Conservation (phyloP, 2,888 invertebrate species). For the Beris chalybata region DNA sequence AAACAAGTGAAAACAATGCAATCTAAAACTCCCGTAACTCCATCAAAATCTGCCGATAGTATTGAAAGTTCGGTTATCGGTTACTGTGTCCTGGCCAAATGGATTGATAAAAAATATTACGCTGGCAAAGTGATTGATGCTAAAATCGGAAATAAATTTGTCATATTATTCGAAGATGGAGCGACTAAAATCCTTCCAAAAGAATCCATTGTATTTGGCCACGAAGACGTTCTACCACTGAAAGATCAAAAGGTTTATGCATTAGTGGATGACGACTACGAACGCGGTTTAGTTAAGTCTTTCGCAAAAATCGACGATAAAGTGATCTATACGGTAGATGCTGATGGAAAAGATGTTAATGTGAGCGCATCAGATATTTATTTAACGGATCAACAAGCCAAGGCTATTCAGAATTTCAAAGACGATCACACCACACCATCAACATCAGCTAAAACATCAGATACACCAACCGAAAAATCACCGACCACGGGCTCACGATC, state of each 20-base stretch:
- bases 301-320: constrained; percentile 54
- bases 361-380: constrained; percentile 61
- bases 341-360: constrained; percentile 56
- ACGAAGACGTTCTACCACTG: constrained; percentile 55
- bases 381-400: constrained; percentile 62
- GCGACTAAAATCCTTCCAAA: constrained; percentile 62
- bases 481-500: constrained; percentile 31
- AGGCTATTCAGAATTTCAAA: constrained; percentile 55
- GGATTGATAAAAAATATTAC: constrained; percentile 70
- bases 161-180: constrained; percentile 67
- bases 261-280: constrained; percentile 60
- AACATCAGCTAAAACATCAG: constrained; percentile 3
- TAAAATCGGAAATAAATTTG: constrained; percentile 62
- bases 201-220: constrained; percentile 65
- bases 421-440: constrained; percentile 9
- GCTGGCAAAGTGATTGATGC: constrained; percentile 64
- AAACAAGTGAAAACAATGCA: constrained; percentile 32
- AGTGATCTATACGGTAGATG: constrained; percentile 41
- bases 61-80: constrained; percentile 40
- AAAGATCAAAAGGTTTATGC: constrained; percentile 62
- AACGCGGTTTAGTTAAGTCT: constrained; percentile 59
- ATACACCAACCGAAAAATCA: constrained; percentile 20
- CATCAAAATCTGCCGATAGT: not conserved
- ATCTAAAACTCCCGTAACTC: constrained; percentile 5
- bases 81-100: constrained; percentile 63